A percentile compares a stretch with the other conserved stretches of the same genome.
Evolutionary conservation across 2,888 invertebrate species (phyloP).

Genomic region (Microchrysa polita): DNA sequence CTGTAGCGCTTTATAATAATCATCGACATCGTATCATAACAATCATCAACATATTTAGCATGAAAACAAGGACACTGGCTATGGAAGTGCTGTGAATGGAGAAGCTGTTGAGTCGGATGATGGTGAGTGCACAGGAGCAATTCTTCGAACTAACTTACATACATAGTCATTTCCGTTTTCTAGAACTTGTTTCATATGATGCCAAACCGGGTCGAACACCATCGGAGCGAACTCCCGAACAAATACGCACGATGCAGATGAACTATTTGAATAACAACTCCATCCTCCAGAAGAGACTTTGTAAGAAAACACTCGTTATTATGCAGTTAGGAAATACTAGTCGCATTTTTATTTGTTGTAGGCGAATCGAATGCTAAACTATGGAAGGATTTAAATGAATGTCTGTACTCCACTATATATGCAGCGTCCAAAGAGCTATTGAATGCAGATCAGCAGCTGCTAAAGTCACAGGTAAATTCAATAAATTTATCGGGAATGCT

Average conservation of each 20-base stretch:
- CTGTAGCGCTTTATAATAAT: not conserved
- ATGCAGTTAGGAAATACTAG: not conserved
- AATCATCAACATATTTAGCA: too few species aligned
- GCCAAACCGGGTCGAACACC: not conserved
- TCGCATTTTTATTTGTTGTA: not conserved
- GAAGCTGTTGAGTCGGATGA: constrained; percentile 21
- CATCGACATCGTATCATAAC: too few species aligned
- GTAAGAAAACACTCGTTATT: too few species aligned
- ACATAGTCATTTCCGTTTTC: not conserved
- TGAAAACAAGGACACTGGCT: not conserved
- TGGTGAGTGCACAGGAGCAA: not conserved
- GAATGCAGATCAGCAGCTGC: constrained; percentile 23
- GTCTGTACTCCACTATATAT: not conserved
- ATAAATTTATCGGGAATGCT: too few species aligned
- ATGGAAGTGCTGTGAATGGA: constrained; percentile 17
- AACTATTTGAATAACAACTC: constrained; percentile 5
- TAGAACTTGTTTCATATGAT: constrained; percentile 14
- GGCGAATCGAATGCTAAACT: constrained; percentile 16
- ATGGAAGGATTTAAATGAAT: constrained; percentile 23
- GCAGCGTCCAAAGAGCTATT: constrained; percentile 19
- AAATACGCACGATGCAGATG: not conserved
- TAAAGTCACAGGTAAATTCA: constrained; percentile 35
- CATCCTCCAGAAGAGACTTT: constrained; percentile 5
- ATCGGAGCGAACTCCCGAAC: not conserved
- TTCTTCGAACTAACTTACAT: not conserved